Percentiles rank a stretch among this genome's conserved stretches.
Evolutionary conservation across 2,797 vertebrate genomes (phyloP).

Genomic region (Enteromius mattozi): DNA sequence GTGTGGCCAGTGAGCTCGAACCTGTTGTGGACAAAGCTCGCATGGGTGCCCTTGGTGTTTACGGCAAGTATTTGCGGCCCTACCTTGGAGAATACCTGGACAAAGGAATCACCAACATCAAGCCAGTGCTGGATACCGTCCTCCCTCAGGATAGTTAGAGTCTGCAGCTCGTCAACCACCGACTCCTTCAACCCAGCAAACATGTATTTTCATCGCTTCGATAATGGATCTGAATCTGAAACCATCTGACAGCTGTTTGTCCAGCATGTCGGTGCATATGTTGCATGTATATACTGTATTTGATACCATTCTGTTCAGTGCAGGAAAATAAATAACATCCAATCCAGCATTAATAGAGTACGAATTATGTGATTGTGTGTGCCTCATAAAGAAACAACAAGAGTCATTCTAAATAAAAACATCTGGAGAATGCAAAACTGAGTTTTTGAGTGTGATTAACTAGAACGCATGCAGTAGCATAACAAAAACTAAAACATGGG

Average conservation of each 20-base stretch:
- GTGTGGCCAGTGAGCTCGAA: slow-evolving; percentile 50
- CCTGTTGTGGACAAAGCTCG: slow-evolving; percentile 71
- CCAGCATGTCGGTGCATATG: slow-evolving; percentile 31
- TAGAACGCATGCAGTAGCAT: not conserved
- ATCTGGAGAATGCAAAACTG: slow-evolving; percentile 23
- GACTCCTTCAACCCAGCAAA: slow-evolving; percentile 24
- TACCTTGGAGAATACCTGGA: slow-evolving; percentile 60
- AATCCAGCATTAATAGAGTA: slow-evolving; percentile 46
- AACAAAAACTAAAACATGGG: not conserved
- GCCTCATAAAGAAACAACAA: slow-evolving; percentile 20
- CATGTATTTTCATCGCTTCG: slow-evolving; percentile 7
- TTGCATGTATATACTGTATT: slow-evolving; percentile 56
- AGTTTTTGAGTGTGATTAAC: not conserved
- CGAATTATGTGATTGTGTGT: slow-evolving; percentile 22
- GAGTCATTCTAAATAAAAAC: slow-evolving; percentile 33
- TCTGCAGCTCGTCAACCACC: slow-evolving; percentile 42
- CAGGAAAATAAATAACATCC: slow-evolving; percentile 29
- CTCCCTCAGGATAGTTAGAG: slow-evolving; percentile 68
- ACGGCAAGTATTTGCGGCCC: slow-evolving; percentile 70
- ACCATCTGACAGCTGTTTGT: slow-evolving; percentile 22
- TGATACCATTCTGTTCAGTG: slow-evolving; percentile 52
- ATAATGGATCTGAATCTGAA: slow-evolving; percentile 33
- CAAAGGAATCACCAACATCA: slow-evolving; percentile 59
- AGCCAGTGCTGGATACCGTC: slow-evolving; percentile 65
- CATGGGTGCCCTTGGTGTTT: slow-evolving; percentile 61